phyloP scores from a whole-genome alignment of 2,113 vertebrate genomes.

The Phyllostomus hastatus region DNA sequence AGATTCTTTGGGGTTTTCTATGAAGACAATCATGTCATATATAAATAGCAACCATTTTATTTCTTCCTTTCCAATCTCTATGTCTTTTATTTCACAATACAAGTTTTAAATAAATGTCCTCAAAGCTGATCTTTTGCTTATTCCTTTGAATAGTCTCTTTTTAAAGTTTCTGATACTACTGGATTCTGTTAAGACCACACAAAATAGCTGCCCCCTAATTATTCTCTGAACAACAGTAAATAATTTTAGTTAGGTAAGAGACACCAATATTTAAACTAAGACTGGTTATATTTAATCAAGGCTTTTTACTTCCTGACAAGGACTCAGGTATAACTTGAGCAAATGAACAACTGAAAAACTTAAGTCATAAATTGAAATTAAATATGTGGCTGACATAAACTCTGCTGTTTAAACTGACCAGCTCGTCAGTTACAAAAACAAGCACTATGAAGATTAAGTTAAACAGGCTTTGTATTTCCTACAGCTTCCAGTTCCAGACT shows the following conservation, averaged over 20 bases:
- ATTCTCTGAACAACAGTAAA: slow-evolving; percentile 20
- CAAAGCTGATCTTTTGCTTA: not conserved
- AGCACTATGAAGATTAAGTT: slow-evolving; percentile 81
- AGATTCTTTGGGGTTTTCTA: not conserved
- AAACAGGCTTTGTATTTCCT: slow-evolving; percentile 89
- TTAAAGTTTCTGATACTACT: not conserved
- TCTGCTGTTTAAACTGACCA: slow-evolving; percentile 73
- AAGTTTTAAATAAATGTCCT: slow-evolving; percentile 16
- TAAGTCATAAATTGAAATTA: slow-evolving; percentile 64
- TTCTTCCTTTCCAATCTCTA: slow-evolving; percentile 1
- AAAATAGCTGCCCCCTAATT: not conserved
- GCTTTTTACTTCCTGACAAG: slow-evolving; percentile 49
- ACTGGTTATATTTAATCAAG: not conserved
- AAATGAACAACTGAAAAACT: slow-evolving; percentile 43
- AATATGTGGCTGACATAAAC: slow-evolving; percentile 42
- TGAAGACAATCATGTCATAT: not conserved
- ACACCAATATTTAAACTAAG: slow-evolving; percentile 43
- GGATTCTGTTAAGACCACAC: not conserved
- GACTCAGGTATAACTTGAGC: slow-evolving; percentile 15
- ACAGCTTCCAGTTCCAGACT: slow-evolving; percentile 91
- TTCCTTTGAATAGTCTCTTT: slow-evolving; percentile 23
- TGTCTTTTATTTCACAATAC: slow-evolving; percentile 7
- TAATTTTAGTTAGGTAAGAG: slow-evolving; percentile 27
- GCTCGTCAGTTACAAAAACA: slow-evolving; percentile 74
- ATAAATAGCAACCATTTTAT: not conserved